Evolutionary conservation across 2,888 invertebrate genomes (phyloP).

Genomic region (Lithophane ornitopus): DNA sequence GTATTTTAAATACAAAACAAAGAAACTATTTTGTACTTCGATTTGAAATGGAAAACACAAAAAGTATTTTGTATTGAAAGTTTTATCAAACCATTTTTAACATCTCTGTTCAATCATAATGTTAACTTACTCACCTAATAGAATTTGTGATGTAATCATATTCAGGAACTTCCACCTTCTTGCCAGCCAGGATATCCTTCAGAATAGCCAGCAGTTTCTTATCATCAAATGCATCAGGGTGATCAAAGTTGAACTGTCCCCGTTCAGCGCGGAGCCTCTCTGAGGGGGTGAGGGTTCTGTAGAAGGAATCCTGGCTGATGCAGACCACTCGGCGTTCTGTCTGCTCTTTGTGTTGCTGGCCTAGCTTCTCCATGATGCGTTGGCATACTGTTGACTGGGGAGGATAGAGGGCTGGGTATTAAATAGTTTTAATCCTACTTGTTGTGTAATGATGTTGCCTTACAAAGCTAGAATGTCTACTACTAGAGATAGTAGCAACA

Average conservation of each 20-base stretch:
- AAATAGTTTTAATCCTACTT: neutral
- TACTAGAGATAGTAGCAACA: neutral
- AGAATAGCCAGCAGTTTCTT: constrained; percentile 95
- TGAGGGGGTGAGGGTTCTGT: constrained; percentile 95
- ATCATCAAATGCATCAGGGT: constrained; percentile 99
- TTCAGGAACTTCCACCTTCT: constrained; percentile 96
- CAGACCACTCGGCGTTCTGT: constrained; percentile 97
- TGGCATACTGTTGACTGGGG: constrained; percentile 98
- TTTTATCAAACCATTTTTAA: too few relatives aligned
- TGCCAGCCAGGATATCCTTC: constrained; percentile 95
- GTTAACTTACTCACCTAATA: constrained; percentile 91
- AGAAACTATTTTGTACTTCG: too few relatives aligned
- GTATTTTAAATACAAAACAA: too few relatives aligned
- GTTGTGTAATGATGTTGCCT: neutral
- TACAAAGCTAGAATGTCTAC: neutral
- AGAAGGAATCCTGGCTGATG: constrained; percentile 99
- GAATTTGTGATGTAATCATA: constrained; percentile 98
- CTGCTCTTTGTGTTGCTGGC: constrained; percentile 97
- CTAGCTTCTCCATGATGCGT: constrained; percentile 98
- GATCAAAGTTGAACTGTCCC: constrained; percentile 99
- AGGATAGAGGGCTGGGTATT: neutral
- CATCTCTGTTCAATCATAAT: neutral
- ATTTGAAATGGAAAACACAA: too few relatives aligned
- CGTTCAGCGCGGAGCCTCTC: constrained; percentile 96
- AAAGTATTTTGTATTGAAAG: too few relatives aligned